Conservation (phyloP, 2,113 vertebrate species). For the Alethe diademata region DNA sequence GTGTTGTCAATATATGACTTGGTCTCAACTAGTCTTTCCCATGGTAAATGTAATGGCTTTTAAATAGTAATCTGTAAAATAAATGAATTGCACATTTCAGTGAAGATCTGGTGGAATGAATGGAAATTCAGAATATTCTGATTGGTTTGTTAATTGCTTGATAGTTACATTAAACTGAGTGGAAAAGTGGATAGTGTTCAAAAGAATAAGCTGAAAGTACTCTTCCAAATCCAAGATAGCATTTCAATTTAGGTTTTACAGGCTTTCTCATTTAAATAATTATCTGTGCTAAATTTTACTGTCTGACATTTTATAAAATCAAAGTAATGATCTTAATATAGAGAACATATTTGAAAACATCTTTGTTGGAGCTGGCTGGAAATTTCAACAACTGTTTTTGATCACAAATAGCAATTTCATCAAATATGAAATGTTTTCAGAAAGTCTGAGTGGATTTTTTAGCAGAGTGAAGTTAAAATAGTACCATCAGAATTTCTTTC, state of each 20-base stretch:
- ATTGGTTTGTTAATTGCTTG: slow-evolving; percentile 44
- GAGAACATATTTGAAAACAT: slow-evolving; percentile 38
- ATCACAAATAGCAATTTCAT: neutral
- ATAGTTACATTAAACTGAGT: slow-evolving; percentile 56
- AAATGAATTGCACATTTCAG: slow-evolving; percentile 31
- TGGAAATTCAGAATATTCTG: slow-evolving; percentile 31
- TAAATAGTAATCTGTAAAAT: slow-evolving; percentile 26
- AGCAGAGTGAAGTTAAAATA: neutral
- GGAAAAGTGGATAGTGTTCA: neutral
- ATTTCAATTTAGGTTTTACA: neutral
- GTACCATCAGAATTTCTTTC: neutral
- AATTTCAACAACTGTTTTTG: neutral
- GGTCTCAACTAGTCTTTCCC: neutral
- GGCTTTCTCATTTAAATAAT: slow-evolving; percentile 25
- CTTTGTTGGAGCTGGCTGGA: slow-evolving; percentile 27
- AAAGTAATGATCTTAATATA: slow-evolving; percentile 38
- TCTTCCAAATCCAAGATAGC: neutral
- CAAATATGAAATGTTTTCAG: neutral
- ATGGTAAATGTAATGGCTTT: slow-evolving; percentile 37
- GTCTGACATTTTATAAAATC: slow-evolving; percentile 9
- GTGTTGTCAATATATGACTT: neutral
- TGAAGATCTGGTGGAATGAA: slow-evolving; percentile 8
- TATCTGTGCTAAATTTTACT: slow-evolving; percentile 51
- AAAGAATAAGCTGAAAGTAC: slow-evolving; percentile 17
- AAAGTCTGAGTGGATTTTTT: neutral